Base-by-base conservation (phyloP, 2,113 vertebrate genomes). In the Ameiurus melas region DNA sequence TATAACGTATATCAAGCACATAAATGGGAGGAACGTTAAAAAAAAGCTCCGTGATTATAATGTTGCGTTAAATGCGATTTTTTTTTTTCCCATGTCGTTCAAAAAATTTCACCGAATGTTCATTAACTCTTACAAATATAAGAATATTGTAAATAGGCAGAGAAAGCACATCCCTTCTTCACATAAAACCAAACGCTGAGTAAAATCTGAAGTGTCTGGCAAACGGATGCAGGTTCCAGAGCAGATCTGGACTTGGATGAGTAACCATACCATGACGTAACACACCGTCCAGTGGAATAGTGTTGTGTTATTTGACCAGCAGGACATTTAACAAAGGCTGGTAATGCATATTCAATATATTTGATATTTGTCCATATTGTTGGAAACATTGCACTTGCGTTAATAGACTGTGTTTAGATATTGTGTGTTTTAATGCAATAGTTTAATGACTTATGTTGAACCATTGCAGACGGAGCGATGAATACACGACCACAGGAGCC, bases 401-500 rank as follows among this genome's bases (percentile, higher is more conserved):
- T 2, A 25, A 27, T 79, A 17, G 30, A 2, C 19, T 47, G 39
- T 73, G 10, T 75, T 43, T 39, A 71, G 16, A 39, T 47, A 12
- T 12, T 14, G 39, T 6, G 22, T 51, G n/a, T 30, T 27, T 80
- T 33, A 80, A 30, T 33, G 6, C 27, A 33, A 14, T 1, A 43
- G 0, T 4, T 20, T 81, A 39, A 82, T 70, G 3, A 19, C 14
- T 36, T 43, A 2, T 84, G 10, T 81, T n/a, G 4, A 25, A 2
- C n/a, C 16, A 6, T 86, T 89, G 43, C 90, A 94, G 94, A 93
- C 39, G 86, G 36, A 43, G 86, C 22, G 14, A 78, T 19, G 19
- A 80, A 75, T 4, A 66, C 30, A n/a, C 43, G 84, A 58, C 51
- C 58, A 25, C 68, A 92, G 78, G 92, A 90, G 64, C 97, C 97